These are phyloP conservation scores for Busseola fusca DNA, from an alignment of 2,888 invertebrate species.

Conservation along the genomic window DNA sequence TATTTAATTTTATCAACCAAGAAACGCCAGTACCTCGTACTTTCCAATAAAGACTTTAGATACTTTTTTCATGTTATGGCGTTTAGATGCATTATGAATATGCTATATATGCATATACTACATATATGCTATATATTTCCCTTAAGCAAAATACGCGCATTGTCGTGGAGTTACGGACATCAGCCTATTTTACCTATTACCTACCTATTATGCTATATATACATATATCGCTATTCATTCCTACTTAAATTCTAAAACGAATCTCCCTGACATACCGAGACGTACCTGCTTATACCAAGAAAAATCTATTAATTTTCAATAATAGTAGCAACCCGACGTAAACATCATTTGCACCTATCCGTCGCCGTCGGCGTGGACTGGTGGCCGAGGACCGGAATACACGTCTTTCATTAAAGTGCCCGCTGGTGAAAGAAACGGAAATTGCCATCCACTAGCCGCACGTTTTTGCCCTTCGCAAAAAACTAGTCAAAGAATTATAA, in stretches of 20 bases:
- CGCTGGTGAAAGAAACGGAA: slow-evolving; percentile 57
- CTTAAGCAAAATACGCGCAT: too few relatives aligned
- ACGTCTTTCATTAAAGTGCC: slow-evolving; percentile 57
- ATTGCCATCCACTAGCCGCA: slow-evolving; percentile 55
- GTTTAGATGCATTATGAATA: background rate
- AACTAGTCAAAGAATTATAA: slow-evolving; percentile 33
- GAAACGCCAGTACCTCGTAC: background rate
- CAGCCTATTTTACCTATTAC: too few relatives aligned
- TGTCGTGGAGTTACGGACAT: too few relatives aligned
- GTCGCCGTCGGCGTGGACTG: slow-evolving; percentile 11
- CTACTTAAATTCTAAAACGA: background rate
- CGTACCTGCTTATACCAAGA: background rate
- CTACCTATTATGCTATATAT: too few relatives aligned
- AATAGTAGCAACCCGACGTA: slow-evolving; percentile 18
- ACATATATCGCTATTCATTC: too few relatives aligned
- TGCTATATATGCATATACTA: too few relatives aligned
- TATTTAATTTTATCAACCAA: background rate
- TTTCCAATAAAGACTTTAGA: background rate
- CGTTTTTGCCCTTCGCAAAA: slow-evolving; percentile 48
- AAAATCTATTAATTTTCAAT: slow-evolving; percentile 24
- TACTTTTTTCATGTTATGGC: background rate
- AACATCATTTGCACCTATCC: slow-evolving; percentile 31
- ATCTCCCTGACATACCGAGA: background rate
- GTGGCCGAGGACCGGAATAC: slow-evolving; percentile 26
- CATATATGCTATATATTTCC: too few relatives aligned